Base-by-base conservation (phyloP, 2,113 vertebrate genomes). In the Rattus rattus region DNA sequence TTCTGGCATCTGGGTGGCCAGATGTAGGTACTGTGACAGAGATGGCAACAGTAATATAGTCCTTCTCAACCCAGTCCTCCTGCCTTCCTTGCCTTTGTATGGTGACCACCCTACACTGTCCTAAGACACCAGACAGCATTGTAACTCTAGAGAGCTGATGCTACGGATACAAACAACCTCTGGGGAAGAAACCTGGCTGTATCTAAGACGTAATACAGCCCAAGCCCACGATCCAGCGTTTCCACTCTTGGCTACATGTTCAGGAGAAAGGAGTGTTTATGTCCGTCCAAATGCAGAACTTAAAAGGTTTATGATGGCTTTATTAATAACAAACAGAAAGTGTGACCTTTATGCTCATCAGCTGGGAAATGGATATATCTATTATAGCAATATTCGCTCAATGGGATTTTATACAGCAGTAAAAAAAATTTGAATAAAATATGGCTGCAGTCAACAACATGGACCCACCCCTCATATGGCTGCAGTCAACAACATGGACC, bases 321-420 rank as follows among this genome's bases (percentile, higher is more conserved):
- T 85, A 75, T 79, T 69, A 90, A 96, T 39, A 90, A 84, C 30
- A 70, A 26, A 26, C 24, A 81, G 73, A 94, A 80, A 2, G 63
- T 79, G 13, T 59, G 83, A 84, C 80, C 24, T 87, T 73, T 84
- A 70, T 30, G n/a, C 52, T 85, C 73, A 94, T 69, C n/a, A 72
- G 6, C 63, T 79, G 54, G 22, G 69, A 88, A 88, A 61, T 33
- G 14, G 47, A 67, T 61, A 79, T 73, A 49, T 94, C 67, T 85
- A 70, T 76, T 47, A 70, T 13, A 54, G 85, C 20, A 69, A 54
- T 54, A 70, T n/a, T 36, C 24, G 30, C 12, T 33, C 80, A 19
- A 3, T 43, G 86, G 76, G 79, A 95, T 85, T 80, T 93, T 56
- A 67, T n/a, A 54, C 0, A 43, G 65, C 19, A 14, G 47, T 83